Conservation (phyloP, 2,888 invertebrate species). For the Caenorhabditis parvicauda region DNA sequence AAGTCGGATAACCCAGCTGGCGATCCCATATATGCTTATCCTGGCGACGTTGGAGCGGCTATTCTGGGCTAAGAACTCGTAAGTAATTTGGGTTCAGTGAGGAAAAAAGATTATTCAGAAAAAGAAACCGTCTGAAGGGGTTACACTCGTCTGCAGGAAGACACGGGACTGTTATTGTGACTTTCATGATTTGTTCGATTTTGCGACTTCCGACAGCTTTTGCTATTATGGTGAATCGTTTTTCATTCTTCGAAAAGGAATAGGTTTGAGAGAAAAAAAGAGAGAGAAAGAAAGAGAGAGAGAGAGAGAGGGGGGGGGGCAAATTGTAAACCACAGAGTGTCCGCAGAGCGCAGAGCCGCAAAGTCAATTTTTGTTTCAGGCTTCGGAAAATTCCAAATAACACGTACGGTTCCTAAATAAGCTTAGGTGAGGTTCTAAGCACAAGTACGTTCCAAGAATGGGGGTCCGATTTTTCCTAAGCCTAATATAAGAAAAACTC, state of each 20-base stretch:
- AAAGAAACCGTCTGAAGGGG: constrained; percentile 32
- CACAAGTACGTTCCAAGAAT: too few relatives aligned
- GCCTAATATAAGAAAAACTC: too few relatives aligned
- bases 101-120: constrained; percentile 14
- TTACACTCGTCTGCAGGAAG: constrained; percentile 53
- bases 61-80: constrained; percentile 48
- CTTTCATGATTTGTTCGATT: constrained; percentile 38
- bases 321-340: too few relatives aligned
- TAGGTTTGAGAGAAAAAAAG: too few relatives aligned
- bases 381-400: too few relatives aligned
- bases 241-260: too few relatives aligned
- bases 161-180: constrained; percentile 44
- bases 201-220: constrained; percentile 51
- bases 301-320: too few relatives aligned
- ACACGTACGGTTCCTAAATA: too few relatives aligned
- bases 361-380: background rate
- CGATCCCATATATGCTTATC: constrained; percentile 61
- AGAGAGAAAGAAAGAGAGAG: too few relatives aligned
- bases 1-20: constrained; percentile 46
- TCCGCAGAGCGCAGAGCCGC: background rate
- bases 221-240: constrained; percentile 32
- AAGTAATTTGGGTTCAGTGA: background rate
- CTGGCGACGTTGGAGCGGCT: constrained; percentile 60
- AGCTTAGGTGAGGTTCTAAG: too few relatives aligned
- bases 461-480: too few relatives aligned